phyloP scores from a whole-genome alignment of 2,797 vertebrate species.

The Clarias pachynema region DNA sequence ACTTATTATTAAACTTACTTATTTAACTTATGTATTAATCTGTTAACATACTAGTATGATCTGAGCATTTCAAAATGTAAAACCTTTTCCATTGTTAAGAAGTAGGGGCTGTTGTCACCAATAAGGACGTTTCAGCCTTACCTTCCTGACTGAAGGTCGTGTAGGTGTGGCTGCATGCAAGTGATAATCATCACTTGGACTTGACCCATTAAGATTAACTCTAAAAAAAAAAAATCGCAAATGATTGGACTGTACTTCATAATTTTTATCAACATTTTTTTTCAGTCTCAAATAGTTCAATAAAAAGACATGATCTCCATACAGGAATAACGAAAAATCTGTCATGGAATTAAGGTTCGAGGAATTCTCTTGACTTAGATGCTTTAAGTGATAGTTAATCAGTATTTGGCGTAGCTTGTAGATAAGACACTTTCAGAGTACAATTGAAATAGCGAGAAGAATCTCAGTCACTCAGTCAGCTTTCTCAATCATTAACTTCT shows the following conservation, averaged over 20 bases:
- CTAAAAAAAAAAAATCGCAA: neutral
- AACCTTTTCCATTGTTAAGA: neutral
- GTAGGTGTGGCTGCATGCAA: conserved; percentile 48
- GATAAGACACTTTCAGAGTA: neutral
- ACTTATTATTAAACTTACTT: too few relatives aligned
- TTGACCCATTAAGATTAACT: conserved; percentile 20
- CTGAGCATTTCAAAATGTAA: neutral
- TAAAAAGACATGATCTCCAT: neutral
- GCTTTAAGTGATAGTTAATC: conserved; percentile 10
- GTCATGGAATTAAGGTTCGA: neutral
- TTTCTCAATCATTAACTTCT: conserved; percentile 40
- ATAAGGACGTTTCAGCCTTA: conserved; percentile 16
- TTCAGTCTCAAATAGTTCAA: neutral
- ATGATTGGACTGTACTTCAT: neutral
- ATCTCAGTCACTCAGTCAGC: conserved; percentile 9
- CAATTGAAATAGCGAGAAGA: conserved; percentile 13
- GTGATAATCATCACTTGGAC: conserved; percentile 25
- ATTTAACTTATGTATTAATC: too few relatives aligned
- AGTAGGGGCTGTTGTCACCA: neutral
- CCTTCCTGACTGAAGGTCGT: conserved; percentile 51
- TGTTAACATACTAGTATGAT: neutral
- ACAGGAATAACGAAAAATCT: neutral
- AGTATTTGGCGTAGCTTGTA: neutral
- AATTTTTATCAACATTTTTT: neutral
- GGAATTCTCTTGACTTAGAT: neutral